Percentiles rank a stretch among this genome's conserved stretches.
Evolutionary conservation across 1,140 invertebrate genomes (phyloP).

Genomic region (Pomacea maculata): DNA sequence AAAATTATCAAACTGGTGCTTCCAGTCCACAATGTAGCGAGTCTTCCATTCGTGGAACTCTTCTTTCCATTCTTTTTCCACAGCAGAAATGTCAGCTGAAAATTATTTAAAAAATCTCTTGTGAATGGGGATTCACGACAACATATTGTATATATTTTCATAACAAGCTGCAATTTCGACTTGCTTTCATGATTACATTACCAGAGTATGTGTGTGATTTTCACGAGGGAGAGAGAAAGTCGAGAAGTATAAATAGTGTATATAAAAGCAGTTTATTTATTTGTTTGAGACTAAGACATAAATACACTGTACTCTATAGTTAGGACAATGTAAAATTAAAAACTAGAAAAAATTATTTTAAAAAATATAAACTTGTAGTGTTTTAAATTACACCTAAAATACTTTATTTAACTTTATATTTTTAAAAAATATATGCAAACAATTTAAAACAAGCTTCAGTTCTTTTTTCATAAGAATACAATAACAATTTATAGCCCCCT

Average conservation of each 20-base stretch:
- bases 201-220: too few relatives aligned
- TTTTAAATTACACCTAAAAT: too few relatives aligned
- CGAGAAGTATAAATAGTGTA: neutral
- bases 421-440: too few relatives aligned
- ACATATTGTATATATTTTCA: neutral
- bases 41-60: constrained; percentile 68
- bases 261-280: neutral
- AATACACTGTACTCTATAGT: neutral
- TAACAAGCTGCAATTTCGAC: neutral
- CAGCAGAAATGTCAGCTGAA: constrained; percentile 65
- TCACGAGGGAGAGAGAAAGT: too few relatives aligned
- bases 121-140: neutral
- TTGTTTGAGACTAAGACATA: neutral
- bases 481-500: too few relatives aligned
- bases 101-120: neutral
- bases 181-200: neutral
- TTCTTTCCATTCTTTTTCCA: constrained; percentile 66
- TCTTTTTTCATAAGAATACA: too few relatives aligned
- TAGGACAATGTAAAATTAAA: neutral
- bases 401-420: too few relatives aligned
- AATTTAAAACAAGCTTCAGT: too few relatives aligned
- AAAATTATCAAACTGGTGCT: constrained; percentile 64
- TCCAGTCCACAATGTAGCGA: constrained; percentile 68
- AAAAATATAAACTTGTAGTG: too few relatives aligned
- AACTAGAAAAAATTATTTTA: too few relatives aligned